Evolutionary conservation across 2,113 vertebrate species (phyloP).

Genomic region (Heterocephalus glaber): DNA sequence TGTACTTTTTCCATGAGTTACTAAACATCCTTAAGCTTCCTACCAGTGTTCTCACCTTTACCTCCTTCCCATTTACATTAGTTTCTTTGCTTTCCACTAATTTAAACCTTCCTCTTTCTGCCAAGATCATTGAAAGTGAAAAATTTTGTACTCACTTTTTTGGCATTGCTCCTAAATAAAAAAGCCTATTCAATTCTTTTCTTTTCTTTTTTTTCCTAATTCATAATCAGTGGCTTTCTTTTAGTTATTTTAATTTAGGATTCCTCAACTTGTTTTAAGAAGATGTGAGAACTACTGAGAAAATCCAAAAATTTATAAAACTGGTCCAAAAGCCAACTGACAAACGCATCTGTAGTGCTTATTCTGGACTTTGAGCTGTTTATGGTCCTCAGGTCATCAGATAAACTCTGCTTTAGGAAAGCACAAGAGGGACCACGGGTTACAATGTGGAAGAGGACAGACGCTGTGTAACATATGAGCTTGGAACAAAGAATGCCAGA

Average conservation of each 20-base stretch:
- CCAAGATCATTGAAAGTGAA: neutral
- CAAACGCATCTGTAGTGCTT: neutral
- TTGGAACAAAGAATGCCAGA: neutral
- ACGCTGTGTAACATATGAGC: neutral
- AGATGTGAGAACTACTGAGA: neutral
- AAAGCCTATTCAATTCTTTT: neutral
- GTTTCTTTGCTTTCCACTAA: neutral
- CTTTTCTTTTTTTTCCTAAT: neutral
- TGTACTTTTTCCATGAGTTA: neutral
- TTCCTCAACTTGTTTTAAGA: slow-evolving; percentile 8
- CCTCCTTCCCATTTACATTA: neutral
- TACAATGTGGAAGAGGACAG: neutral
- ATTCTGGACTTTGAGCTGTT: neutral
- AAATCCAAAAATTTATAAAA: neutral
- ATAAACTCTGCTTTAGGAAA: neutral
- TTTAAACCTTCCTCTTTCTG: neutral
- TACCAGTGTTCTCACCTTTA: neutral
- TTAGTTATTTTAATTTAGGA: neutral
- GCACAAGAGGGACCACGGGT: neutral
- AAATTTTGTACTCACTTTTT: neutral
- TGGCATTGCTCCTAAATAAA: neutral
- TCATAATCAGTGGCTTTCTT: neutral
- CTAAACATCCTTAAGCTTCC: neutral
- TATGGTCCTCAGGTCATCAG: neutral
- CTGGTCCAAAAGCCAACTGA: neutral